Conservation (phyloP, 1,140 invertebrate genomes). For the Microplitis mediator region DNA sequence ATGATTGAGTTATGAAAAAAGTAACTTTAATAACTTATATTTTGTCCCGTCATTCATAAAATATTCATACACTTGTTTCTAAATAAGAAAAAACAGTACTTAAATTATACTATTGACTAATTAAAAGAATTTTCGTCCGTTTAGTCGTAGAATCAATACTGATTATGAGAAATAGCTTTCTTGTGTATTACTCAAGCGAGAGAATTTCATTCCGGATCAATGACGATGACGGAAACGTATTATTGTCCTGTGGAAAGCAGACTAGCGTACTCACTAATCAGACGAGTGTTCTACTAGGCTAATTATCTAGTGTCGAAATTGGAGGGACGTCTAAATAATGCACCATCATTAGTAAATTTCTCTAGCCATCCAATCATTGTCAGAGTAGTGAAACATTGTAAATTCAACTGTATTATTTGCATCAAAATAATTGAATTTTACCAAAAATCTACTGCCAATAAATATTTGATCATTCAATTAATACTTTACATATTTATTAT, state of each 20-base stretch:
- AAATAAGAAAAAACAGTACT: too few relatives aligned
- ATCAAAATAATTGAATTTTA: background rate
- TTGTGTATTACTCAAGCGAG: background rate
- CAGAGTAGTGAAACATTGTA: background rate
- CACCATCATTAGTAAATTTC: constrained; percentile 22
- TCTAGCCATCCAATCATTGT: constrained; percentile 5
- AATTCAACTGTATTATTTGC: background rate
- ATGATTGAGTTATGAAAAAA: too few relatives aligned
- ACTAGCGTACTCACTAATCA: constrained; percentile 7
- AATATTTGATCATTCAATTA: background rate
- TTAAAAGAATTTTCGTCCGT: too few relatives aligned
- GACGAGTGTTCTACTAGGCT: background rate
- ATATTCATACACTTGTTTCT: too few relatives aligned
- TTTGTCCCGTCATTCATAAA: too few relatives aligned
- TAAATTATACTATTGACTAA: too few relatives aligned
- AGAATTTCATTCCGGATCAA: background rate
- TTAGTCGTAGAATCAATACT: too few relatives aligned
- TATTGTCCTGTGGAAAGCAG: background rate
- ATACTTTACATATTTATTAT: too few relatives aligned
- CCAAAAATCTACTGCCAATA: background rate
- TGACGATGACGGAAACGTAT: background rate
- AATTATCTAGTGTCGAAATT: constrained; percentile 14
- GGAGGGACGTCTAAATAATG: constrained; percentile 15
- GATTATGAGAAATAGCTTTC: too few relatives aligned
- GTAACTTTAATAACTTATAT: too few relatives aligned